These are phyloP conservation scores for Podargus strigoides DNA, from an alignment of 2,797 vertebrate species.

Conservation along the genomic window DNA sequence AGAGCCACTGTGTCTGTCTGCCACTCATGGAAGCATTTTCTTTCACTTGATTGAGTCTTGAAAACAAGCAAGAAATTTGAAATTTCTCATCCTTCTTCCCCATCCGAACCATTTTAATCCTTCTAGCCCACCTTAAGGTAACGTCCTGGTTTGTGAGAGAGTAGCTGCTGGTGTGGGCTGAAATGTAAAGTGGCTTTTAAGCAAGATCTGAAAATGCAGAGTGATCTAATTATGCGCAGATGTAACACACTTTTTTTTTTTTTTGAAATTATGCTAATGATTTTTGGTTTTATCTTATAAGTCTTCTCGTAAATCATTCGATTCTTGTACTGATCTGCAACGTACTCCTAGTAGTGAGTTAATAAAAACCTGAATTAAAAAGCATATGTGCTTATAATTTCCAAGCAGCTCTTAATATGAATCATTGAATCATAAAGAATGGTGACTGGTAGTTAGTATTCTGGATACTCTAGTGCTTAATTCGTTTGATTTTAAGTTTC, in stretches of 20 bases:
- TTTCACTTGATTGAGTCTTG: conserved; percentile 43
- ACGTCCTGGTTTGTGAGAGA: not conserved
- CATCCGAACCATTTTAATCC: not conserved
- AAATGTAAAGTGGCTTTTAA: conserved; percentile 10
- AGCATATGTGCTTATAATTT: not conserved
- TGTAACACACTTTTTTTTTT: not conserved
- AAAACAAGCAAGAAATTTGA: conserved; percentile 37
- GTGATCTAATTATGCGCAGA: conserved; percentile 5
- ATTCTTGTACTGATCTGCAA: not conserved
- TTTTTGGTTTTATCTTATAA: not conserved
- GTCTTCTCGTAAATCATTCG: not conserved
- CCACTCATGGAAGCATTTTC: conserved; percentile 52
- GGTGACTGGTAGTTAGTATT: not conserved
- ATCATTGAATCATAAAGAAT: not conserved
- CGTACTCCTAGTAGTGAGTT: not conserved
- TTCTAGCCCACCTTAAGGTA: not conserved
- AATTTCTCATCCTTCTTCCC: not conserved
- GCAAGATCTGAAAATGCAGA: not conserved
- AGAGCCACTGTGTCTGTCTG: conserved; percentile 51
- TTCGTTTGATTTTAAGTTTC: not conserved
- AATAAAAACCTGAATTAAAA: not conserved
- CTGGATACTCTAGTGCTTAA: not conserved
- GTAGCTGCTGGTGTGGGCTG: not conserved
- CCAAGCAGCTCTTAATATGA: not conserved
- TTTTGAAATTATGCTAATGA: not conserved